These are phyloP conservation scores for Lasioglossum zephyrum DNA, from an alignment of 2,888 invertebrate genomes.

Conservation along the genomic window DNA sequence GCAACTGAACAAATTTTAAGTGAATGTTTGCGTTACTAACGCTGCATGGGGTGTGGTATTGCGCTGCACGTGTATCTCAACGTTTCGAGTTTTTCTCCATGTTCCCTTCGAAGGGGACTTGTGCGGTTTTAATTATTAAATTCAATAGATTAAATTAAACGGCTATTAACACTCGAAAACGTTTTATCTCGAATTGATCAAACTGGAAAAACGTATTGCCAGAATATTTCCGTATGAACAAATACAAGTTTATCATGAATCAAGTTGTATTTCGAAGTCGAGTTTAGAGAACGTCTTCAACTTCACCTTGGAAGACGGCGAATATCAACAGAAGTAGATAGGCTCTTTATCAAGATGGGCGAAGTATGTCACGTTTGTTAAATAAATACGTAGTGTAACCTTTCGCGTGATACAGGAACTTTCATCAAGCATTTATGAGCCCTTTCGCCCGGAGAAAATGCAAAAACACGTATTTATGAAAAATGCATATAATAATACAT, in stretches of 20 bases:
- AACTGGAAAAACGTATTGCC: background rate
- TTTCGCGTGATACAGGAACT: slow-evolving; percentile 55
- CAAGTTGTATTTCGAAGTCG: slow-evolving; percentile 1
- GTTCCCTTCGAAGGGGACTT: background rate
- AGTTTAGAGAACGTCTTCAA: background rate
- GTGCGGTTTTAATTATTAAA: background rate
- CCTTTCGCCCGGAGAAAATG: slow-evolving; percentile 50
- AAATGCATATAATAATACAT: slow-evolving; percentile 47
- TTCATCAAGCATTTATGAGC: slow-evolving; percentile 55
- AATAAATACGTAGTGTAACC: slow-evolving; percentile 51
- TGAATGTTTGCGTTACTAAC: background rate
- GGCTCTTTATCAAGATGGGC: slow-evolving; percentile 38
- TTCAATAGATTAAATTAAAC: background rate
- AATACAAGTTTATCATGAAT: background rate
- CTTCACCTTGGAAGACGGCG: slow-evolving; percentile 14
- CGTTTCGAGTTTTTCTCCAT: background rate
- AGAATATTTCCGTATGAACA: background rate
- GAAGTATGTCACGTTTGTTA: slow-evolving; percentile 49
- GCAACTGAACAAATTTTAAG: background rate
- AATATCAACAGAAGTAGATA: background rate
- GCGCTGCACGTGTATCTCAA: background rate
- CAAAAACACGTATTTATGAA: slow-evolving; percentile 54
- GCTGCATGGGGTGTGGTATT: background rate
- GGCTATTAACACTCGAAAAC: background rate
- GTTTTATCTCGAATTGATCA: background rate